Conservation (phyloP, 2,113 vertebrate species). For the Sciurus niger region DNA sequence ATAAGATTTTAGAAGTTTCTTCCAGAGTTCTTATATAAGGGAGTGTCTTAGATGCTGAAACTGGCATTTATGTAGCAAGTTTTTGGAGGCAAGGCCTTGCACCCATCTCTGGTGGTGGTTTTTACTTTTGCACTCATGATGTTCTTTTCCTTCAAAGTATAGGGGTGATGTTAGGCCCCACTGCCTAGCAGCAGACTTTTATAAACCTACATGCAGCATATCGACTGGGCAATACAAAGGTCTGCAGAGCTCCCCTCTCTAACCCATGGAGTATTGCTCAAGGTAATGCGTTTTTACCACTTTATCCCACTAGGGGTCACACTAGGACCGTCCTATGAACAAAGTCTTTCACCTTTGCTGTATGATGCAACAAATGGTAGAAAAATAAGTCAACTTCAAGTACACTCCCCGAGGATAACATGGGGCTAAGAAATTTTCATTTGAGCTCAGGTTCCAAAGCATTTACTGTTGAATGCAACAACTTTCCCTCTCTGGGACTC, state of each 20-base stretch:
- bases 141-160: background rate
- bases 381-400: background rate
- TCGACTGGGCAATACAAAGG: background rate
- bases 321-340: background rate
- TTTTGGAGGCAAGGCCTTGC: background rate
- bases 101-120: background rate
- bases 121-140: background rate
- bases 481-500: background rate
- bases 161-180: background rate
- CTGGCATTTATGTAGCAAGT: background rate
- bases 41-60: background rate
- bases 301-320: constrained; percentile 71
- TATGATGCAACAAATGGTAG: no score
- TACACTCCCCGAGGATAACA: background rate
- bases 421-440: background rate
- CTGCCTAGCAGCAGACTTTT: background rate
- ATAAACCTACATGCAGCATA: accelerated
- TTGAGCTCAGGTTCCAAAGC: background rate
- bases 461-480: background rate
- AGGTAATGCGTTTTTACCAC: background rate
- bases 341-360: background rate
- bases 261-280: background rate
- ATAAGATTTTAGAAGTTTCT: background rate
- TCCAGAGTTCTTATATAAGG: background rate
- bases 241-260: background rate